phyloP scores from a whole-genome alignment of 2,797 vertebrate species.

The Mastacembelus armatus region DNA sequence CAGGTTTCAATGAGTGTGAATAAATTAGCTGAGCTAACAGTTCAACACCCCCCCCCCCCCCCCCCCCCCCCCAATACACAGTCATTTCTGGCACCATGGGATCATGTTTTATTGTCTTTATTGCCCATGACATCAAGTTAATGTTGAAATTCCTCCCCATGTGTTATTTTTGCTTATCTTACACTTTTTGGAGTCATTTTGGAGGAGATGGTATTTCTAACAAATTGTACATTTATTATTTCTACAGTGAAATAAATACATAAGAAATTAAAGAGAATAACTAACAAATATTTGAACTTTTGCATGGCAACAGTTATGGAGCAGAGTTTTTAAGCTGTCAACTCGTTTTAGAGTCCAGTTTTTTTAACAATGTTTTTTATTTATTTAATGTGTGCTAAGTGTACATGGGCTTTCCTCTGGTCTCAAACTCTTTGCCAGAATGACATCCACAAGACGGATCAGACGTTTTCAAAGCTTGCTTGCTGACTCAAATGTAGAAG shows the following conservation, averaged over 20 bases:
- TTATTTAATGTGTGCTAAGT: slow-evolving; percentile 30
- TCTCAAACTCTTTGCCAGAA: slow-evolving; percentile 33
- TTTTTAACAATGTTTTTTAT: slow-evolving; percentile 20
- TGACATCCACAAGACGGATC: slow-evolving; percentile 34
- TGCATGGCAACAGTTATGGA: background rate
- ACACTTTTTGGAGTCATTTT: background rate
- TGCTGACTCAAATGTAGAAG: slow-evolving; percentile 29
- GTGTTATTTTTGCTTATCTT: slow-evolving; percentile 4
- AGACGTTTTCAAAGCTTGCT: slow-evolving; percentile 26
- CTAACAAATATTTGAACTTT: background rate
- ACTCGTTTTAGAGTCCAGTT: slow-evolving; percentile 15
- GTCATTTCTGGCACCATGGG: background rate
- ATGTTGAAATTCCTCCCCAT: no score
- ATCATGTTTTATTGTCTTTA: slow-evolving; percentile 4
- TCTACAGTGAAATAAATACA: background rate
- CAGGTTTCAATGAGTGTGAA: slow-evolving; percentile 45
- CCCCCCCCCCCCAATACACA: background rate
- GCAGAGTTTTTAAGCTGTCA: background rate
- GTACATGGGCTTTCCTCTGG: slow-evolving; percentile 28
- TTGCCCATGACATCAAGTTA: no score
- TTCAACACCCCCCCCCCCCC: slow-evolving; percentile 1
- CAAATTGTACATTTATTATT: background rate
- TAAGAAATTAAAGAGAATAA: background rate
- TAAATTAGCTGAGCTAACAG: slow-evolving; percentile 41
- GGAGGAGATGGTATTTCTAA: background rate